Base-by-base conservation (phyloP, 2,113 vertebrate genomes). In the Etia nguti region DNA sequence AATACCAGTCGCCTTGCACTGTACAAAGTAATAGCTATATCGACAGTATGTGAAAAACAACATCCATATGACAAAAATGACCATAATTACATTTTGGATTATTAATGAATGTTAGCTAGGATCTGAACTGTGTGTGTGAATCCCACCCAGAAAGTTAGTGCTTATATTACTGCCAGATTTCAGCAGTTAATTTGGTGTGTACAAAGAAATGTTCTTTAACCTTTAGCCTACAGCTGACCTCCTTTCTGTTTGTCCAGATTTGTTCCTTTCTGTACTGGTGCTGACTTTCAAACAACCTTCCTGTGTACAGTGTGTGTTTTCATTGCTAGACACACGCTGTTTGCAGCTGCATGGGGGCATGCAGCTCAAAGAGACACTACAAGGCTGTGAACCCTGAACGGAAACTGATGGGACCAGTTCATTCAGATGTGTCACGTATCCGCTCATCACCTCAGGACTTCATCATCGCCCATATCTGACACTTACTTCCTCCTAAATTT, bases 271-370 rank as follows among this genome's bases (percentile, higher is more conserved):
- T 86, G 68, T 77, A 29, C 57, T 55, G 41, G 10, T 57, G 31
- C 26, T 80, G 55, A 22, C 26, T 82, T 81, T 60, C 6, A 73
- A 59, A 54, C 48, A 81, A 79, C 79, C 81, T 88, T 92, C 83
- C 83, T 91, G 15, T 22, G 59, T 31, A 18, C 52, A 59, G 48
- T 81, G 46, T 88, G 88, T 84, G 54, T 62, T 70, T 65, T 75
- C 34, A 8, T 20, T 29, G 75, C 50, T 59, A 87, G 88, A 85
- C 84, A 54, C 92, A 75, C 68, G 83, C 91, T 92, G 91, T 89
- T 80, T 91, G 83, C 91, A 93, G 92, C 92, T 94, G 93, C 22
- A 2, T 75, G 81, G 89, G 88, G 73, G 41, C 22, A 20, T 18
- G 54, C 7, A 18, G 6, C 36, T 82, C 85, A 20, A 31, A 46